A percentile compares a stretch with the other conserved stretches of the same genome.
Evolutionary conservation across 2,113 vertebrate species (phyloP).

Genomic region (Ailurus styani): DNA sequence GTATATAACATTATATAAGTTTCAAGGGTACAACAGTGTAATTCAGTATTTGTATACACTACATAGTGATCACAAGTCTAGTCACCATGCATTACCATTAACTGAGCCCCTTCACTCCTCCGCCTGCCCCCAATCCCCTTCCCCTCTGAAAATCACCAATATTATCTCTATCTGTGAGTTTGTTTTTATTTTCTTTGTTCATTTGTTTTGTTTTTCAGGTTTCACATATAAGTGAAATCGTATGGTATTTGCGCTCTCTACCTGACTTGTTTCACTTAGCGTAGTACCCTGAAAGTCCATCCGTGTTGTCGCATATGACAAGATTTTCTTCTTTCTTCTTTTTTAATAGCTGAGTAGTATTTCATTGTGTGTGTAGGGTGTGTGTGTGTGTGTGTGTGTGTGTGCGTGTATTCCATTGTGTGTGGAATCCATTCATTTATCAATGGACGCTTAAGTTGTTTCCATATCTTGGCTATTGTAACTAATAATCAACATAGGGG

Average conservation of each 20-base stretch:
- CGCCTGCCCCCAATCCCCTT: not conserved
- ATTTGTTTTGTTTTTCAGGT: not conserved
- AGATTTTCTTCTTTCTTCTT: not conserved
- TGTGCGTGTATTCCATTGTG: not conserved
- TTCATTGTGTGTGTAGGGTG: not conserved
- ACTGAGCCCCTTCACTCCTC: not conserved
- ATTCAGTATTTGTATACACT: not conserved
- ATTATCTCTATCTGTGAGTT: not conserved
- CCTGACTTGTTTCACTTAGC: not conserved
- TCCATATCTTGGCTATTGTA: not conserved
- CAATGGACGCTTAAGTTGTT: not conserved
- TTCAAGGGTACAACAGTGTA: not conserved
- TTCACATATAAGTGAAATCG: not conserved
- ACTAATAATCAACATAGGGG: not conserved
- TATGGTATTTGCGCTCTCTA: not conserved
- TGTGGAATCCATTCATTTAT: not conserved
- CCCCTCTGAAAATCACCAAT: not conserved
- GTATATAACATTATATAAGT: not conserved
- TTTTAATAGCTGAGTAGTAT: not conserved
- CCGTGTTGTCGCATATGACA: not conserved
- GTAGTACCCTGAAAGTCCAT: not conserved
- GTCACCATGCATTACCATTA: not conserved
- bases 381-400: not conserved
- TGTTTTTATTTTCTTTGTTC: not conserved
- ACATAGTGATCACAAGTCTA: not conserved